phyloP scores from a whole-genome alignment of 2,888 invertebrate genomes.

The Liodrosophila aerea region DNA sequence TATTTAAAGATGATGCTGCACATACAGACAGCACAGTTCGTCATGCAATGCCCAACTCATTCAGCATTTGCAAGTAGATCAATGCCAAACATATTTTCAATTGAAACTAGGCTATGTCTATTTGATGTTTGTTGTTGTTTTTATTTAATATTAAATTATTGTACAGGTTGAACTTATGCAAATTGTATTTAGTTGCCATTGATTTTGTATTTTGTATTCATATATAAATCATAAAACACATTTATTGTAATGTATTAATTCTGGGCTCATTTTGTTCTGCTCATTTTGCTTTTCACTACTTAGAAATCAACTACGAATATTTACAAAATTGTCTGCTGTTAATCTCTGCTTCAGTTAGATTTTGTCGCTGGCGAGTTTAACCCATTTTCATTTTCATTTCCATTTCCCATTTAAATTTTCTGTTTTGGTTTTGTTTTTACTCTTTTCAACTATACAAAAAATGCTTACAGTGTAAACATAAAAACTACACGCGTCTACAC shows the following conservation, averaged over 20 bases:
- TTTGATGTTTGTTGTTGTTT: slow-evolving; percentile 50
- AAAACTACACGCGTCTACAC: slow-evolving; percentile 57
- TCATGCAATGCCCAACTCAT: neutral
- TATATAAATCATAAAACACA: slow-evolving; percentile 64
- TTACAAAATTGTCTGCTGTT: slow-evolving; percentile 53
- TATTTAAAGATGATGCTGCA: no score
- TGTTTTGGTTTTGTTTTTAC: neutral
- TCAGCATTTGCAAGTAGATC: neutral
- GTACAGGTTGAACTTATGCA: slow-evolving; percentile 79
- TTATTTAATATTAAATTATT: slow-evolving; percentile 78
- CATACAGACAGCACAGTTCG: neutral
- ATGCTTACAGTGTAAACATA: slow-evolving; percentile 65
- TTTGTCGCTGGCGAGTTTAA: slow-evolving; percentile 22
- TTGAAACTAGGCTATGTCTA: slow-evolving; percentile 6
- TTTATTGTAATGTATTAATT: slow-evolving; percentile 38
- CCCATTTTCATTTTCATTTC: slow-evolving; percentile 13
- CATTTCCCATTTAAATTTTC: no score
- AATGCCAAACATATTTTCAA: neutral
- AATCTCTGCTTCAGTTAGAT: slow-evolving; percentile 4
- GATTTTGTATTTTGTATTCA: slow-evolving; percentile 39
- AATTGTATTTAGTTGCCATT: slow-evolving; percentile 72
- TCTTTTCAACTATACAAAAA: slow-evolving; percentile 70
- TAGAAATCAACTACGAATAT: slow-evolving; percentile 75
- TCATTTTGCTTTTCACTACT: slow-evolving; percentile 55
- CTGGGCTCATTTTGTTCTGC: slow-evolving; percentile 21